Percentiles rank a stretch among this genome's conserved stretches.
Evolutionary conservation across 2,797 vertebrate species (phyloP).

Genomic region (Smutsia gigantea): DNA sequence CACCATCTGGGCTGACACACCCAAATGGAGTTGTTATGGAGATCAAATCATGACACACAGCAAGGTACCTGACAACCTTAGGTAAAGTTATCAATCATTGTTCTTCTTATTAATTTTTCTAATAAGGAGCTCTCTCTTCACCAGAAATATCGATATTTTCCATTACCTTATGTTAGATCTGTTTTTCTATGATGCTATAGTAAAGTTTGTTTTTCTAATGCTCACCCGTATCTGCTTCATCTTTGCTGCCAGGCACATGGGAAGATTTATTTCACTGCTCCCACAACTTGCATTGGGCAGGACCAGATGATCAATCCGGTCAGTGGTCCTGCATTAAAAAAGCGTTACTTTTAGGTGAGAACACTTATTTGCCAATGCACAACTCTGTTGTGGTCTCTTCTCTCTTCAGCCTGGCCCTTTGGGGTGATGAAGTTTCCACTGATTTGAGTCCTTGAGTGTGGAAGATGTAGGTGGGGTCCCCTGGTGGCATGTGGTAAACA

Average conservation of each 20-base stretch:
- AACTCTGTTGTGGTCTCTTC: neutral
- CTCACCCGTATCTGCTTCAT: neutral
- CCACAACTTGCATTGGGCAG: neutral
- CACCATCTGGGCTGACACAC: neutral
- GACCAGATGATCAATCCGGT: fast-evolving
- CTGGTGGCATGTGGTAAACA: neutral
- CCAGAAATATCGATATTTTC: neutral
- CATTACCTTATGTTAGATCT: neutral
- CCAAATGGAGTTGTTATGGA: neutral
- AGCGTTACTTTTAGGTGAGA: neutral
- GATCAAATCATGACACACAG: neutral
- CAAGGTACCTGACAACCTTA: neutral
- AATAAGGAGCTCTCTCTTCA: neutral
- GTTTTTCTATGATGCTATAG: neutral
- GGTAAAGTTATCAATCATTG: neutral
- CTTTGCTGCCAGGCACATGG: neutral
- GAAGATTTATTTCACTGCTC: neutral
- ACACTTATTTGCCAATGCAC: neutral
- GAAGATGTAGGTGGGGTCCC: neutral
- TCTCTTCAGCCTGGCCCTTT: neutral
- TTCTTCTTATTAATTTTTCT: neutral
- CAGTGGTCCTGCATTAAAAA: neutral
- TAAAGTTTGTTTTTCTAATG: neutral
- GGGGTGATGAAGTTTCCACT: neutral
- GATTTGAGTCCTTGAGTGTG: neutral